Evolutionary conservation across 1,140 invertebrate genomes (phyloP), one percentile per base, ranked within the genome.

Genomic region (Teleogryllus occipitalis): DNA sequence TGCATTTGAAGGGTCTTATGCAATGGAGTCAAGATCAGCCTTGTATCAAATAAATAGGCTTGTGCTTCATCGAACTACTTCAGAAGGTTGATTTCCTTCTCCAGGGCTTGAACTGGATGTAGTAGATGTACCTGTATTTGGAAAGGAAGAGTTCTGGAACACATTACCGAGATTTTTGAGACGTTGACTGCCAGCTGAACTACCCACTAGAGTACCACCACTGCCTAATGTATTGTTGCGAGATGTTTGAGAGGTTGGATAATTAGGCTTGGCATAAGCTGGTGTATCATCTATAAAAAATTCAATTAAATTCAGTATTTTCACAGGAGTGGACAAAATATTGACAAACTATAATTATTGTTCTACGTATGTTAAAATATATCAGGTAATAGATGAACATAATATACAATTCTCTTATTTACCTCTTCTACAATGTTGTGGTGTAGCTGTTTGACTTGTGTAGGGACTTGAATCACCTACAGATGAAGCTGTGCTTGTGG

Each of bases 191-290:
- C 54, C 54, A 65, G 54, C 18, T 65, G 54, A 65, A 47, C 75
- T 76, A 8, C 75, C 75, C 8, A 47, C 47, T 47, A 76, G 39
- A 39, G 75, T 47, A 18, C 75, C 47, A n/a, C 27, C 39, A 47
- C 72, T 78, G 15, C 54, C 72, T 27, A 78, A 18, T n/a, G 78
- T 39, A 39, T 78, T 75, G 74, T 75, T 77, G 46, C 75, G 47
- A 76, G 79, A 80, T 5, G 79, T 76, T 22, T 80, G 75, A 22
- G 39, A 49, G 12, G 79, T 80, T 49, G 79, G 79, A 39, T 80
- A 80, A 75, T 65, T 80, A 8, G 79, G 79, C 65, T 80, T 80
- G 47, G 73, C 49, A 75, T 80, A 80, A 10, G 79, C 74, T 27
- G 79, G 79, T 14, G 74, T 80, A 7, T 80, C 79, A 65, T 80